Conservation (phyloP, 1,140 invertebrate genomes). For the Drosophila sulfurigaster region DNA sequence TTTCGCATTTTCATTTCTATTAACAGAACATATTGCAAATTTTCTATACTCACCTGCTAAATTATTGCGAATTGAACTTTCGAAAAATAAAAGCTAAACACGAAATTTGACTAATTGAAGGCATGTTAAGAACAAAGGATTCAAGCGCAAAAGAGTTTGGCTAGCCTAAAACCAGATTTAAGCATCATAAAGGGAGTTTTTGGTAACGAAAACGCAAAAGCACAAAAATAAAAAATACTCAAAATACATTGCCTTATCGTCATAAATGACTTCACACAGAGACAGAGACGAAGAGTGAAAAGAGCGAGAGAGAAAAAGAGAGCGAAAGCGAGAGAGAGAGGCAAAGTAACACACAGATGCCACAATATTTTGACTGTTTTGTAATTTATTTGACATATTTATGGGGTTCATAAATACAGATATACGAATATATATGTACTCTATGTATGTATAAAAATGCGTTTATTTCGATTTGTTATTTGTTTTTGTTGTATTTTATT, state of each 20-base stretch:
- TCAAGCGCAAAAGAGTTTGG: slow-evolving; percentile 22
- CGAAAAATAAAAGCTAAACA: slow-evolving; percentile 4
- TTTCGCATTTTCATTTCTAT: no score
- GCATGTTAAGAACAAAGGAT: slow-evolving; percentile 4
- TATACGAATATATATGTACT: slow-evolving; percentile 35
- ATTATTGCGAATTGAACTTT: not conserved
- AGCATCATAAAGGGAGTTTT: slow-evolving; percentile 12
- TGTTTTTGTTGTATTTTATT: slow-evolving; percentile 20
- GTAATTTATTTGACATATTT: slow-evolving; percentile 82
- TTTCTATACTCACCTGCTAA: no score
- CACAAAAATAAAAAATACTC: not conserved
- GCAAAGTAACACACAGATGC: slow-evolving; percentile 58
- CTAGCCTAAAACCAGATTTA: slow-evolving; percentile 13
- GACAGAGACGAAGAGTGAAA: not conserved
- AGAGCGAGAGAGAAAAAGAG: not conserved
- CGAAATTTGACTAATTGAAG: not conserved
- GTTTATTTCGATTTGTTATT: slow-evolving; percentile 79
- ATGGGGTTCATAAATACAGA: slow-evolving; percentile 81
- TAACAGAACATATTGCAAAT: no score
- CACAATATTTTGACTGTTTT: slow-evolving; percentile 81
- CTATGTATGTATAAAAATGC: slow-evolving; percentile 61
- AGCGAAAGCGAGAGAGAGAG: not conserved
- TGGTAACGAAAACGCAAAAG: not conserved
- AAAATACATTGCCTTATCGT: slow-evolving; percentile 52
- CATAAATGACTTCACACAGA: slow-evolving; percentile 61